Conservation (phyloP, 2,888 invertebrate species). For the Mesorhabditis sp. region DNA sequence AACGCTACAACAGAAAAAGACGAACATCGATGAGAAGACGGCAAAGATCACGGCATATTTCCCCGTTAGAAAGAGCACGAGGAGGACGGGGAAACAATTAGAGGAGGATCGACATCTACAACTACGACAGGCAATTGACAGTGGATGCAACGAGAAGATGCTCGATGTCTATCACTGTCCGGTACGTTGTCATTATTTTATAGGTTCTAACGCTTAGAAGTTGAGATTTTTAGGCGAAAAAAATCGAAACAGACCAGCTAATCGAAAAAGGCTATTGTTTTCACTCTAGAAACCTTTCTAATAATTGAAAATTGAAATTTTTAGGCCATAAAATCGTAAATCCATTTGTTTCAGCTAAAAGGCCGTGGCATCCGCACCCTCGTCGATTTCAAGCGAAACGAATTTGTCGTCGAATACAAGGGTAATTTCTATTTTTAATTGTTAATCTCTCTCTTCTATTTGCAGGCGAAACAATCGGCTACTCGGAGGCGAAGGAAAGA, state of each 20-base stretch:
- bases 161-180: slow-evolving; percentile 30
- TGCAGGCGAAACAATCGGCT: slow-evolving; percentile 76
- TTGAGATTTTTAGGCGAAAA: too few species aligned
- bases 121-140: slow-evolving; percentile 29
- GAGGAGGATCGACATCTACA: slow-evolving; percentile 31
- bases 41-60: slow-evolving; percentile 80
- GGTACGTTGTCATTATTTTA: not conserved
- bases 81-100: slow-evolving; percentile 47
- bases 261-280: too few species aligned
- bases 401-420: slow-evolving; percentile 93
- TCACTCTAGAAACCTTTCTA: too few species aligned
- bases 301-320: too few species aligned
- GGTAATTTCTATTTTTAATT: slow-evolving; percentile 61
- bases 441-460: too few species aligned
- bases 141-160: slow-evolving; percentile 34
- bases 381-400: slow-evolving; percentile 76
- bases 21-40: too few species aligned
- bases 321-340: too few species aligned
- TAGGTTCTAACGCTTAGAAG: too few species aligned
- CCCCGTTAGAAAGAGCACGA: slow-evolving; percentile 76
- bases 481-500: slow-evolving; percentile 76
- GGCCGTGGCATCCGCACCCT: slow-evolving; percentile 87
- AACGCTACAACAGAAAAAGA: too few species aligned
- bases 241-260: too few species aligned
- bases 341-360: slow-evolving; percentile 12